These are phyloP conservation scores for Cheilosia pagana DNA, from an alignment of 2,888 invertebrate species.

Conservation along the genomic window DNA sequence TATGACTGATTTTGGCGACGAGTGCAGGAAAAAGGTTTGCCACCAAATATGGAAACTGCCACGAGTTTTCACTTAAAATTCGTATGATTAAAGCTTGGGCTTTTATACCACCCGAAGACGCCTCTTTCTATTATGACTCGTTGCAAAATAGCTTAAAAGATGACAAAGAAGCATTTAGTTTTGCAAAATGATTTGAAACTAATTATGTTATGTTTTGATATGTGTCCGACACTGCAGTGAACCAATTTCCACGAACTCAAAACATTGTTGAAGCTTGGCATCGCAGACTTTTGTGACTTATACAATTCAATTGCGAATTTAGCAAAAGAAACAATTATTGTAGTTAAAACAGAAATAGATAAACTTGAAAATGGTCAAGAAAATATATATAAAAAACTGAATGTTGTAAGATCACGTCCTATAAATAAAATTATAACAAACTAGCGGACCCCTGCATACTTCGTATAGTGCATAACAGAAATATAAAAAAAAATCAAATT, in stretches of 20 bases:
- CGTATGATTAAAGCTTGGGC: no score
- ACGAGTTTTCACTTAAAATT: no score
- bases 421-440: no score
- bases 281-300: constrained; percentile 17
- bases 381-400: neutral
- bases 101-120: constrained; percentile 10
- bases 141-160: constrained; percentile 19
- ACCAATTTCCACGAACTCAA: constrained; percentile 36
- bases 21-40: no score
- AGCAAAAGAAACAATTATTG: no score
- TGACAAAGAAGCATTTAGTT: constrained; percentile 22
- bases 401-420: no score
- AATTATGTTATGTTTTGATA: constrained; percentile 34
- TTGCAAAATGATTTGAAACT: constrained; percentile 16
- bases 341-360: constrained; percentile 5
- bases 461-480: no score
- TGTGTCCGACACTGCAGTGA: constrained; percentile 23
- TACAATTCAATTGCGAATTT: no score
- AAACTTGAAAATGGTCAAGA: constrained; percentile 2
- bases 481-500: no score
- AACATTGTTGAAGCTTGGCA: constrained; percentile 39
- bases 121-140: constrained; percentile 23
- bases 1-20: no score
- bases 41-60: no score
- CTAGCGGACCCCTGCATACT: no score